Evolutionary conservation across 2,888 invertebrate species (phyloP).

Genomic region (Nebria brevicollis): DNA sequence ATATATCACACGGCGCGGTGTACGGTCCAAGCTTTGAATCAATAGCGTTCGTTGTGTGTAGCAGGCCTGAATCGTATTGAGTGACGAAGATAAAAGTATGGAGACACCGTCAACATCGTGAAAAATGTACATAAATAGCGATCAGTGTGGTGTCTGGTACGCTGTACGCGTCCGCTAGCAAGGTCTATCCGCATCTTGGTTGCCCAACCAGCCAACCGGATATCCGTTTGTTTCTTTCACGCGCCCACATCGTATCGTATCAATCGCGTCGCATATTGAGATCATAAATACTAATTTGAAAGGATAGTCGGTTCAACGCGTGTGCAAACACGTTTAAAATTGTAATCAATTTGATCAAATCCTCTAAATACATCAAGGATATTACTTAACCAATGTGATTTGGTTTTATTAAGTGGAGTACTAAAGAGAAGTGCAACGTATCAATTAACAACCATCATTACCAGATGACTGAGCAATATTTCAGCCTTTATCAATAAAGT

Average conservation of each 20-base stretch:
- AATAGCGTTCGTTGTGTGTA: conserved; percentile 58
- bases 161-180: conserved; percentile 3
- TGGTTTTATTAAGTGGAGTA: background rate
- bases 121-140: conserved; percentile 56
- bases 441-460: no score
- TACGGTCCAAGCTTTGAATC: conserved; percentile 61
- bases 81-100: conserved; percentile 60
- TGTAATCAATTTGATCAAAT: background rate
- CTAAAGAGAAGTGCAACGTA: no score
- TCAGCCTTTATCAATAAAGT: no score
- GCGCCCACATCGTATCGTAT: conserved; percentile 20
- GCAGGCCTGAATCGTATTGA: conserved; percentile 53
- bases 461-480: no score
- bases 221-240: conserved; percentile 30
- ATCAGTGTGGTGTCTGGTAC: conserved; percentile 27
- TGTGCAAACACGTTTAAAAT: background rate
- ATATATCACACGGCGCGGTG: conserved; percentile 58
- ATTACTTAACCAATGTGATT: background rate
- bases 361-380: background rate
- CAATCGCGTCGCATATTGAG: background rate
- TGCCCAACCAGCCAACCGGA: background rate
- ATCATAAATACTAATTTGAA: background rate
- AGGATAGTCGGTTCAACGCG: background rate
- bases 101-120: conserved; percentile 56
- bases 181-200: conserved; percentile 6